phyloP scores from a whole-genome alignment of 2,888 invertebrate genomes.

The Drosophila pseudotakahashii region DNA sequence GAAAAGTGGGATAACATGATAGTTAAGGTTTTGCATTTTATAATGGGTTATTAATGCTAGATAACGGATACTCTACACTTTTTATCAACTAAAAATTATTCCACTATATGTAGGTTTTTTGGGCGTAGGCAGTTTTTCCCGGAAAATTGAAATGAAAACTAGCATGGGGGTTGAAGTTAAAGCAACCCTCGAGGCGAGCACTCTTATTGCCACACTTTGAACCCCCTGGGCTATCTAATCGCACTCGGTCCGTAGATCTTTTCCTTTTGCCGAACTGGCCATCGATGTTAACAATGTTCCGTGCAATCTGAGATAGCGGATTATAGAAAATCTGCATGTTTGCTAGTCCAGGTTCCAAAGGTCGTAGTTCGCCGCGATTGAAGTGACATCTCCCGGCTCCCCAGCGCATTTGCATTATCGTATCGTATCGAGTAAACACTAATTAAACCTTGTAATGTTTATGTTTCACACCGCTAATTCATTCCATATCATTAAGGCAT shows the following conservation, averaged over 20 bases:
- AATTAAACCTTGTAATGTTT: conserved; percentile 3
- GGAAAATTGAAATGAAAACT: not conserved
- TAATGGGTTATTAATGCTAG: not conserved
- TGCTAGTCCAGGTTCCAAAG: conserved; percentile 64
- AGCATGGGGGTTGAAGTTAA: conserved; percentile 24
- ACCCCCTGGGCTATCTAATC: conserved; percentile 62
- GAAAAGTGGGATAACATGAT: not conserved
- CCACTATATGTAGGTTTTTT: not conserved
- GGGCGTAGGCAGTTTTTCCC: not conserved
- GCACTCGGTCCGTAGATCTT: conserved; percentile 21
- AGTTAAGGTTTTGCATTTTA: not conserved
- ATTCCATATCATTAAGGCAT: conserved; percentile 13
- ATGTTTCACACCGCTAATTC: conserved; percentile 4
- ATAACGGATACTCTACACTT: no score
- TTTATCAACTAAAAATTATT: not conserved
- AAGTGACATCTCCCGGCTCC: conserved; percentile 12
- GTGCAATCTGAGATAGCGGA: conserved; percentile 46
- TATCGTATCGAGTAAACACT: not conserved
- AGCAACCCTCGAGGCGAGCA: conserved; percentile 16
- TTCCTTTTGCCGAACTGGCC: conserved; percentile 2
- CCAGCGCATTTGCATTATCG: not conserved
- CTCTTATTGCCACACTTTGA: conserved; percentile 55
- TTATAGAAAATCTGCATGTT: conserved; percentile 31
- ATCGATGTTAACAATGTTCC: conserved; percentile 19
- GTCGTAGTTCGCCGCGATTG: conserved; percentile 40